Evolutionary conservation across 1,140 invertebrate genomes (phyloP).

Genomic region (Ostrea edulis): DNA sequence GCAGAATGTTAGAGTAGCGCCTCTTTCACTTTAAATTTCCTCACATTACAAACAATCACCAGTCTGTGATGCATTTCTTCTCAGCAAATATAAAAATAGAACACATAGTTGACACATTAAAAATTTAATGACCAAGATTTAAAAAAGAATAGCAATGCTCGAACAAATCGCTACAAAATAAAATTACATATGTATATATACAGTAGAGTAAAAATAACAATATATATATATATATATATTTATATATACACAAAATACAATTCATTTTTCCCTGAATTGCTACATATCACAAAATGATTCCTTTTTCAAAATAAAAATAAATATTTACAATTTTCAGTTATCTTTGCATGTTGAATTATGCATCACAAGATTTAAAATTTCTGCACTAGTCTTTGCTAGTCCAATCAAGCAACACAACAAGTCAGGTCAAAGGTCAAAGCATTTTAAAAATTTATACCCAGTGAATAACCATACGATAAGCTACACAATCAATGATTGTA

Average conservation of each 20-base stretch:
- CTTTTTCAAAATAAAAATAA: conserved; percentile 10
- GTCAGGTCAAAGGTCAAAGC: neutral
- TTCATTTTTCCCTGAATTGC: conserved; percentile 32
- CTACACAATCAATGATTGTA: neutral
- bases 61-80: neutral
- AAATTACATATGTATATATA: conserved; percentile 4
- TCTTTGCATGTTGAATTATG: conserved; percentile 8
- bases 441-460: neutral
- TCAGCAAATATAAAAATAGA: neutral
- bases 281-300: conserved; percentile 27
- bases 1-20: too few relatives aligned
- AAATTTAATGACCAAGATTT: conserved; percentile 23
- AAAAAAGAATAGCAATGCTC: conserved; percentile 35
- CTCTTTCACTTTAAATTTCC: too few relatives aligned
- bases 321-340: neutral
- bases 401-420: neutral
- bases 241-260: conserved; percentile 29
- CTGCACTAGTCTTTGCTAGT: neutral
- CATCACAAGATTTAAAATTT: neutral
- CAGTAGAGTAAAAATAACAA: conserved; percentile 28
- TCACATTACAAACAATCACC: too few relatives aligned
- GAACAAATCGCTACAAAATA: conserved; percentile 37
- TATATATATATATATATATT: neutral
- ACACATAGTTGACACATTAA: neutral
- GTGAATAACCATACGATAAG: neutral